phyloP scores from a whole-genome alignment of 2,797 vertebrate species.

The Myotis vivesi region DNA sequence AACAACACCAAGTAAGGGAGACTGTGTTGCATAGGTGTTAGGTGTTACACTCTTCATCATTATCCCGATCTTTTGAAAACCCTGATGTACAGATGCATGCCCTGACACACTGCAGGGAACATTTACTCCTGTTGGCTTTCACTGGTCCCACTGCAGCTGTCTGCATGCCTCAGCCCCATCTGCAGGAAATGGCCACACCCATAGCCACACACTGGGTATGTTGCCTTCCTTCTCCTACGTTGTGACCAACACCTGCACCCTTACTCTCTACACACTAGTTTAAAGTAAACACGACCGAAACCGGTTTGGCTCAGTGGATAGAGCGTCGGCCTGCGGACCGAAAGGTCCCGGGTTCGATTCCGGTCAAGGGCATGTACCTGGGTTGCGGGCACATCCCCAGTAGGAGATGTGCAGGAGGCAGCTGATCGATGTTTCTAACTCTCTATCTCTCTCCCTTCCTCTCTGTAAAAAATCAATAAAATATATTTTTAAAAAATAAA shows the following conservation, averaged over 20 bases:
- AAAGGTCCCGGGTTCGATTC: too few relatives aligned
- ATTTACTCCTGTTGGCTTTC: background rate
- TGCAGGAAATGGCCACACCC: background rate
- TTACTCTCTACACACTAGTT: background rate
- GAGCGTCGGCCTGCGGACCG: too few relatives aligned
- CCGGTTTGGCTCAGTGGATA: too few relatives aligned
- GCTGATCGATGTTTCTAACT: too few relatives aligned
- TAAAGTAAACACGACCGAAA: slow-evolving; percentile 35
- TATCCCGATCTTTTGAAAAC: background rate
- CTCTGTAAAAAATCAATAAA: too few relatives aligned
- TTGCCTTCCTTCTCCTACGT: background rate
- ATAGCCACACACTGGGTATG: background rate
- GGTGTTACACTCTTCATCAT: background rate
- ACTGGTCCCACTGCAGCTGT: background rate
- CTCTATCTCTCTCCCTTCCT: too few relatives aligned
- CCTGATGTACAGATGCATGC: background rate
- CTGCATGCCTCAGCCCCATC: background rate
- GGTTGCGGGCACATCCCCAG: too few relatives aligned
- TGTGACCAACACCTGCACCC: background rate
- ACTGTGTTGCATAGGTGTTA: background rate
- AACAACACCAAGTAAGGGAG: background rate
- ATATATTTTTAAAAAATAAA: too few relatives aligned
- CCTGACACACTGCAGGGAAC: background rate
- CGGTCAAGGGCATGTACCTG: too few relatives aligned
- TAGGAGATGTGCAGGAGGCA: too few relatives aligned